Base-by-base conservation (phyloP, 53 echinoderm and acorn worm species). In the Echinometra lucunter region DNA sequence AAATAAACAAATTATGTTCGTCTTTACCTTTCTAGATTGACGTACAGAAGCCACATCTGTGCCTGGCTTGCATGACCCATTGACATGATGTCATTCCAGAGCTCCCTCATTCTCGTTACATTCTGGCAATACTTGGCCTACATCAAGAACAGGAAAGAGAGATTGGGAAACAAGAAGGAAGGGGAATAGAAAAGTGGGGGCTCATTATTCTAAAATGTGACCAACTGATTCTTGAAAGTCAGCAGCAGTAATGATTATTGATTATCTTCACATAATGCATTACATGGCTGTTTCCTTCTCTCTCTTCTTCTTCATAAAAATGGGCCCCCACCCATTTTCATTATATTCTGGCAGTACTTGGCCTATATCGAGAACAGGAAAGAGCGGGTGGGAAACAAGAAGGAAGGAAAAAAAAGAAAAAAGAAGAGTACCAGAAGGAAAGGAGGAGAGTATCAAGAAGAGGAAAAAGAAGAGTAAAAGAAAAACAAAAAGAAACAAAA, bases 11-110 rank as follows among this genome's bases (percentile, higher is more conserved):
- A 49, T 49, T 49, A 49, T 49, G 4, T 6, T 49, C 9, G 9
- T 53, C 53, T 53, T 47, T 90, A 97, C 98, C 97, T 96, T 94
- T 98, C 98, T 45, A 98, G 78, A 28, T 97, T 93, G 93, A 89
- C 95, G 82, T 97, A 97, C 42, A 96, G 96, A 92, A 97, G 93
- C 98, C 98, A 98, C 97, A 97, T 97, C 90, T 98, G 96, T 40
- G 98, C 97, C 55, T 98, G 74, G 63, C 85, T 96, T 18, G 91
- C 96, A 92, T 96, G 94, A 37, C 96, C 97, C 74, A 90, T 89
- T 8, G 95, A 87, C 92, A 98, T 96, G 70, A 97, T 96, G 25
- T 96, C 96, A 63, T 96, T 95, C 98, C 97, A 97, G 17, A 97
- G 94, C 30, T 95, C 95, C 88, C 98, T 70, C 38, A 94, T 95